Evolutionary conservation across 2,888 invertebrate species (phyloP).

Genomic region (Mythimna impura): DNA sequence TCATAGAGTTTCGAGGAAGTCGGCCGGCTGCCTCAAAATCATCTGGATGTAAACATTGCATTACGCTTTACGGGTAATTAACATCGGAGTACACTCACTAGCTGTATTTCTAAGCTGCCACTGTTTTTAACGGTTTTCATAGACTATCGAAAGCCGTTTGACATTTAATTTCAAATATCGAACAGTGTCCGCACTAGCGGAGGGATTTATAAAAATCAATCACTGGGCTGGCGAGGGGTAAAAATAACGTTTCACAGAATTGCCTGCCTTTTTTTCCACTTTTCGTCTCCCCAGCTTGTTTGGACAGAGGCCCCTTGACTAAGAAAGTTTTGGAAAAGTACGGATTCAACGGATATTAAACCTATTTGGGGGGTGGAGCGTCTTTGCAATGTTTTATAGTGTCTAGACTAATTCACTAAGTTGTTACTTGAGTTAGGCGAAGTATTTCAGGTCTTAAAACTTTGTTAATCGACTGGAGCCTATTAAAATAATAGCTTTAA

Average conservation of each 20-base stretch:
- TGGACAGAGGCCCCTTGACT: constrained; percentile 49
- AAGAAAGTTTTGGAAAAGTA: constrained; percentile 52
- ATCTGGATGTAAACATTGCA: constrained; percentile 52
- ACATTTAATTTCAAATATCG: constrained; percentile 52
- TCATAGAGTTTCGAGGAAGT: constrained; percentile 46
- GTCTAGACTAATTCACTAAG: constrained; percentile 62
- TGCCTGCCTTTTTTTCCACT: constrained; percentile 21
- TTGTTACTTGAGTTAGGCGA: constrained; percentile 33
- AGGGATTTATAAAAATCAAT: constrained; percentile 49
- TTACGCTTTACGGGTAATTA: constrained; percentile 50
- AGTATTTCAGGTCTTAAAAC: constrained; percentile 49
- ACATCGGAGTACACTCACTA: constrained; percentile 24
- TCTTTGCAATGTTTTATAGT: constrained; percentile 61
- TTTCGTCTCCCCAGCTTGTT: constrained; percentile 46
- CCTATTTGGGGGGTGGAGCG: constrained; percentile 38
- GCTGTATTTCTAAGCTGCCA: constrained; percentile 17
- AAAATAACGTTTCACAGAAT: constrained; percentile 46
- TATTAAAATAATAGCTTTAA: constrained; percentile 35
- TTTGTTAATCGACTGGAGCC: constrained; percentile 39
- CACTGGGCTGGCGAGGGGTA: constrained; percentile 29
- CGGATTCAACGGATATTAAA: constrained; percentile 50
- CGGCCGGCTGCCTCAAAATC: constrained; percentile 48
- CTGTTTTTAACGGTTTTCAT: constrained; percentile 17
- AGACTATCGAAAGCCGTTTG: constrained; percentile 17
- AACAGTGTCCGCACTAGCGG: constrained; percentile 14